Conservation (phyloP, 1,140 invertebrate species). For the Dendrolimus kikuchii region DNA sequence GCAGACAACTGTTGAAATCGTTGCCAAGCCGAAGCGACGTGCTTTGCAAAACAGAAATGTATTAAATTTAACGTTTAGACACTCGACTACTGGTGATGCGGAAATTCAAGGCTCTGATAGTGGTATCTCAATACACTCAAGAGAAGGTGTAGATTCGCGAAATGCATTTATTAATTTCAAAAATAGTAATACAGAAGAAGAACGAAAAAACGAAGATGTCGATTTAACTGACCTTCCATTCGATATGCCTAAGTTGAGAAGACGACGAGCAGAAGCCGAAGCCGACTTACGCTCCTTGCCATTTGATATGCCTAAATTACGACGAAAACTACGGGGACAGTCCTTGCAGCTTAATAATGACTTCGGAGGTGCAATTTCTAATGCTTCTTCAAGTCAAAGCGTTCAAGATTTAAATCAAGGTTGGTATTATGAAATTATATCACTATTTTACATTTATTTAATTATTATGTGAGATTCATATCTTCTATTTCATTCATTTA, state of each 20-base stretch:
- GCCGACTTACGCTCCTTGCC: conserved; percentile 85
- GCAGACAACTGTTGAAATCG: conserved; percentile 62
- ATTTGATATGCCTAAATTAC: conserved; percentile 91
- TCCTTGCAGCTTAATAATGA: conserved; percentile 61
- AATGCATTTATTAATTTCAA: conserved; percentile 75
- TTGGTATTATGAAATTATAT: conserved; percentile 23
- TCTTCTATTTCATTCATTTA: too few species aligned
- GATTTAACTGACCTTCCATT: conserved; percentile 86
- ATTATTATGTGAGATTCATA: too few species aligned
- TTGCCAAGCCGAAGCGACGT: conserved; percentile 74
- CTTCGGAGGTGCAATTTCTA: conserved; percentile 77
- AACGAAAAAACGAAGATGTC: conserved; percentile 58
- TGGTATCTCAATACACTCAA: conserved; percentile 87
- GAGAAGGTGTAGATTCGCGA: conserved; percentile 80
- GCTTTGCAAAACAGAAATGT: conserved; percentile 84
- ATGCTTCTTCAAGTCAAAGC: conserved; percentile 85
- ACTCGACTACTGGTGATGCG: conserved; percentile 76
- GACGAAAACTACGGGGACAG: conserved; percentile 77
- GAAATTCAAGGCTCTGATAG: conserved; percentile 89
- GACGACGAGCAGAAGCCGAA: conserved; percentile 77
- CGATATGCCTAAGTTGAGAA: conserved; percentile 90
- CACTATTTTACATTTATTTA: not conserved
- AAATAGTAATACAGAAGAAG: conserved; percentile 68
- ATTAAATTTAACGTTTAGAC: conserved; percentile 78
- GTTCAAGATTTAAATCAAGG: conserved; percentile 79